phyloP scores from a whole-genome alignment of 2,888 invertebrate genomes.

The Pharmacophagus antenor region DNA sequence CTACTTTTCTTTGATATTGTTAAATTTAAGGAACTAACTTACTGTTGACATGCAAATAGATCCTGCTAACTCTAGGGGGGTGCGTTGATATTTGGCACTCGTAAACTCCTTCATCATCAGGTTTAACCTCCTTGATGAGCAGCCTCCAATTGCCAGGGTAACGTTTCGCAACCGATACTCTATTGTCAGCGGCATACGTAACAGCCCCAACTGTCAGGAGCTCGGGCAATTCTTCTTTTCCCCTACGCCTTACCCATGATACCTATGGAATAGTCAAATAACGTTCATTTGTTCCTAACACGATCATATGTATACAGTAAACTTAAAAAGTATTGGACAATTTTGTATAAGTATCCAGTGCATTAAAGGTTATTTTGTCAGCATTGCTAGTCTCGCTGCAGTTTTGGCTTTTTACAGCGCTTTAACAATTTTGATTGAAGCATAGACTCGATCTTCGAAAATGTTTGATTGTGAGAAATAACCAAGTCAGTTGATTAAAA shows the following conservation, averaged over 20 bases:
- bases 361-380: too few relatives aligned
- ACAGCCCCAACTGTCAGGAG: slow-evolving; percentile 84
- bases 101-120: slow-evolving; percentile 85
- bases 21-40: slow-evolving; percentile 45
- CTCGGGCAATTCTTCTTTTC: slow-evolving; percentile 82
- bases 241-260: slow-evolving; percentile 86
- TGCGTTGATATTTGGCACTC: slow-evolving; percentile 88
- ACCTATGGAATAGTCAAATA: slow-evolving; percentile 68
- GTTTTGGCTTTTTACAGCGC: too few relatives aligned
- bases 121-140: slow-evolving; percentile 83
- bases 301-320: too few relatives aligned
- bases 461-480: too few relatives aligned
- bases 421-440: too few relatives aligned
- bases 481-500: too few relatives aligned
- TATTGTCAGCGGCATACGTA: slow-evolving; percentile 85
- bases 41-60: slow-evolving; percentile 85
- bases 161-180: slow-evolving; percentile 83
- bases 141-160: slow-evolving; percentile 84
- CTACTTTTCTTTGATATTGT: too few relatives aligned
- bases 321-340: background rate
- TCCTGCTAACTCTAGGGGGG: slow-evolving; percentile 84
- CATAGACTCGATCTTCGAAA: too few relatives aligned
- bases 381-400: too few relatives aligned
- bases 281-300: too few relatives aligned
- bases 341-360: too few relatives aligned